Base-by-base conservation (phyloP, 37 sponge, comb jelly and placozoan species). In the Diacarnus erythraeanus region DNA sequence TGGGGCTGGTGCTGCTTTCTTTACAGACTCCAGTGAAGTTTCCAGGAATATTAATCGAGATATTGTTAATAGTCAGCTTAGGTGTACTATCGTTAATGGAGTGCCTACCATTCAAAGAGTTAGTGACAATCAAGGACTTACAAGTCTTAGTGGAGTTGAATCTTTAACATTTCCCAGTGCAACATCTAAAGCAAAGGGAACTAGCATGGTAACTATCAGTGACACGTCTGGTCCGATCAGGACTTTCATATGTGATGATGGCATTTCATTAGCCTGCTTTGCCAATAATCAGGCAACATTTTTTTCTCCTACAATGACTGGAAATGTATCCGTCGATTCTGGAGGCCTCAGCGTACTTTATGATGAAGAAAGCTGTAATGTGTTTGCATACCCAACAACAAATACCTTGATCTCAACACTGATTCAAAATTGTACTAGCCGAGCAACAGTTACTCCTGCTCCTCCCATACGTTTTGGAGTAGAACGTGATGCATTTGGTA, bases 311-410 rank as follows among this genome's bases (percentile, higher is more conserved):
- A 31, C 57, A 8, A 33, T 12, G 3, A 33, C 38, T 20, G 69
- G 37, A 36, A 8, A 30, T 29, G 12, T 74, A 22, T 15, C 2
- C 10, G 2, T 74, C 54, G 34, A 33, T 31, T 33, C 1, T 20
- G 74, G 74, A 8, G 74, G 74, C 2, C 15, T 74, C 20, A 54
- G 27, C 20, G 2, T 74, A 2, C 5, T 29, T 44, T 29, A 56
- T 23, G 27, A 29, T 54, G 20, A 1, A 5, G 30, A 17, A 17
- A 56, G 20, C 18, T 27, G 57, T 2, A 35, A 1, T 2, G 57
- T 41, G 17, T 74, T 74, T 74, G 57, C 35, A 1, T 74, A 56
- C 74, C 51, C 74, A 56, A 54, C 35, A 22, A 33, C 27, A 3
- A 59, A 76, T 18, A 60, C 25, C 38, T 5, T 1, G 35, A 2